Evolutionary conservation across 2,797 vertebrate genomes (phyloP).

Genomic region (Paratrypauchen microcephalus): DNA sequence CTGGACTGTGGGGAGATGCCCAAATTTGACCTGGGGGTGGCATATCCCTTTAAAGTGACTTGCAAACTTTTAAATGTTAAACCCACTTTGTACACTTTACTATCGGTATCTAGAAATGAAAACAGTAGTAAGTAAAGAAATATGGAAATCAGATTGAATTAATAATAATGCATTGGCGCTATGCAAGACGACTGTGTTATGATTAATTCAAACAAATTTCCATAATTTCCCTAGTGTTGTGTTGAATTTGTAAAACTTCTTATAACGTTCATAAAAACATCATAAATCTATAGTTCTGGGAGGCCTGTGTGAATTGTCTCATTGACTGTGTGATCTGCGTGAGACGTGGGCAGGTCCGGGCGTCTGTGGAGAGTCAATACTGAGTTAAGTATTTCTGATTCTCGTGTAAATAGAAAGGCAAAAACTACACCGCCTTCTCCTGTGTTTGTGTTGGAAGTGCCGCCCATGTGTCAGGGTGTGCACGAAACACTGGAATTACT

Average conservation of each 20-base stretch:
- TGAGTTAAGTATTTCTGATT: constrained; percentile 3
- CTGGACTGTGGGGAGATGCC: no score
- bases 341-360: neutral
- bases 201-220: neutral
- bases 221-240: neutral
- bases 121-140: no score
- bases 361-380: neutral
- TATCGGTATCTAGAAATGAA: no score
- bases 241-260: neutral
- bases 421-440: neutral
- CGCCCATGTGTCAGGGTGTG: neutral
- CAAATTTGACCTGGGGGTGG: no score
- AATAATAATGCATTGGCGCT: no score
- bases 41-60: no score
- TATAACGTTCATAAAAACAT: neutral
- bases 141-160: no score
- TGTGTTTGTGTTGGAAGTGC: neutral
- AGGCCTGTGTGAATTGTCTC: constrained; percentile 1
- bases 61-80: no score
- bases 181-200: no score
- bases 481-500: neutral
- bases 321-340: neutral
- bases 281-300: neutral
- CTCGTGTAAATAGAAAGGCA: neutral
- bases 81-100: no score